These are phyloP conservation scores for Icerya purchasi DNA, from an alignment of 2,888 invertebrate species.

Conservation along the genomic window DNA sequence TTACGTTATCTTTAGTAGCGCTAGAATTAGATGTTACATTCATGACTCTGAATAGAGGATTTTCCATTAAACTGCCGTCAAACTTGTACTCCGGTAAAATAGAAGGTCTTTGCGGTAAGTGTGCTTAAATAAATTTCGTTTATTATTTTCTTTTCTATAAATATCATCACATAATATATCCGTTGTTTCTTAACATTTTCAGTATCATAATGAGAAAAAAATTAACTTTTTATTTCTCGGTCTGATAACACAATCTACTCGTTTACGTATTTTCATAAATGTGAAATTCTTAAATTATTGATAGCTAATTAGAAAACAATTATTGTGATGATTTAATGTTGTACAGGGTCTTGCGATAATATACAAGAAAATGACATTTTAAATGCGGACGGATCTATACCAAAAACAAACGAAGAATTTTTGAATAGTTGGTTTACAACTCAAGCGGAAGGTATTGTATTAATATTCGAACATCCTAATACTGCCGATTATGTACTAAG, in stretches of 20 bases:
- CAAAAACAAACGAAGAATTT: constrained; percentile 33
- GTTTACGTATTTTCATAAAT: too few species aligned
- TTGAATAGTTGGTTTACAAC: constrained; percentile 33
- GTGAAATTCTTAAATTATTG: too few species aligned
- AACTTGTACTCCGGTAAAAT: constrained; percentile 44
- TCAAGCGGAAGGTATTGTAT: constrained; percentile 12
- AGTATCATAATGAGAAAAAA: too few species aligned
- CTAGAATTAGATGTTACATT: constrained; percentile 45
- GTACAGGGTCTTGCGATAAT: constrained; percentile 24
- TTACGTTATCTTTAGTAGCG: constrained; percentile 39
- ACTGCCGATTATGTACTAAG: too few species aligned
- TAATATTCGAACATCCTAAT: too few species aligned
- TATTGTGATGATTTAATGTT: too few species aligned
- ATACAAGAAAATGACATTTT: constrained; percentile 24
- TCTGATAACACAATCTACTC: too few species aligned
- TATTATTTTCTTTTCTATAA: not conserved
- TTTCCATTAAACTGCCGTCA: constrained; percentile 43
- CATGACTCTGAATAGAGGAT: constrained; percentile 27
- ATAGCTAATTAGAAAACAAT: too few species aligned
- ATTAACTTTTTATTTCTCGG: too few species aligned
- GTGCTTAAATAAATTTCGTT: constrained; percentile 21
- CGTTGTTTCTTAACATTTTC: too few species aligned
- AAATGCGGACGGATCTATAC: constrained; percentile 22
- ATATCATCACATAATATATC: too few species aligned
- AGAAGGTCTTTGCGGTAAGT: constrained; percentile 53